Conservation (phyloP, 1,140 invertebrate genomes). For the Odontomachus brunneus region DNA sequence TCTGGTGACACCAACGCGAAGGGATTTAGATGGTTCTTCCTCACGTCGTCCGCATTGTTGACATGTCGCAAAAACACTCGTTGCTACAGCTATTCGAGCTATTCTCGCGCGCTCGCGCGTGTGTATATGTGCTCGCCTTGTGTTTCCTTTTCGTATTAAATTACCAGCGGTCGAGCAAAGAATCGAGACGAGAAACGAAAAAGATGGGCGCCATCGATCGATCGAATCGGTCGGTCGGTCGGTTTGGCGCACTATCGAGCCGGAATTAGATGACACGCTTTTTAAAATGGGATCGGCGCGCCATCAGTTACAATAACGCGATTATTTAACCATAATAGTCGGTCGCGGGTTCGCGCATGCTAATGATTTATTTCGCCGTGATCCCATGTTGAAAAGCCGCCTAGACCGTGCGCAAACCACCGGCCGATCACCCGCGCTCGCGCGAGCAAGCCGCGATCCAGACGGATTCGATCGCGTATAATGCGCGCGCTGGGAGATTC, state of each 20-base stretch:
- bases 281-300: background rate
- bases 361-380: conserved; percentile 53
- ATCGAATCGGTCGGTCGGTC: background rate
- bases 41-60: background rate
- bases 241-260: background rate
- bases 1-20: too few species aligned
- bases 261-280: conserved; percentile 28
- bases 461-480: conserved; percentile 73
- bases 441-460: conserved; percentile 27
- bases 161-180: background rate
- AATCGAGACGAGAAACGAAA: background rate
- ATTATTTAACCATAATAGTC: conserved; percentile 62
- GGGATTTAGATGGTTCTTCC: too few species aligned
- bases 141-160: background rate
- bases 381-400: conserved; percentile 39
- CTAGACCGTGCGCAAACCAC: conserved; percentile 47
- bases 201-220: background rate
- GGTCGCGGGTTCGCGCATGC: conserved; percentile 41
- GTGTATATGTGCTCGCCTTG: background rate
- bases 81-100: background rate
- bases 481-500: conserved; percentile 66
- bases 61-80: background rate
- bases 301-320: conserved; percentile 45
- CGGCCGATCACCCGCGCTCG: conserved; percentile 22
- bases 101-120: background rate